phyloP scores from a whole-genome alignment of 2,888 invertebrate genomes.

The Temnothorax unifasciatus region DNA sequence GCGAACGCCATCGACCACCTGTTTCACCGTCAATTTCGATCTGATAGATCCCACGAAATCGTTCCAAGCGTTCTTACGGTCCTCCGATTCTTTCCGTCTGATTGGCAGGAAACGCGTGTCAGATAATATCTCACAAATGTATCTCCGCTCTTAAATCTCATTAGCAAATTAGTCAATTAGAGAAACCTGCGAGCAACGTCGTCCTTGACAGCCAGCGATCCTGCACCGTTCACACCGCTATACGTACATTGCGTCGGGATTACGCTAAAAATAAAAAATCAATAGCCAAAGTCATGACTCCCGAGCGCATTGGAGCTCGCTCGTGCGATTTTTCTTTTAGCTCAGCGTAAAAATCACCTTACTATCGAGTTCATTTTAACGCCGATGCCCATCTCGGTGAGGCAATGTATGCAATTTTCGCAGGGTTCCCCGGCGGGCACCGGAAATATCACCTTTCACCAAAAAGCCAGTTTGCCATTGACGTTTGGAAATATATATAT shows the following conservation, averaged over 20 bases:
- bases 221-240: conserved; percentile 75
- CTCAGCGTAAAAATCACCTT: conserved; percentile 87
- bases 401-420: conserved; percentile 91
- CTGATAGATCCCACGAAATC: conserved; percentile 92
- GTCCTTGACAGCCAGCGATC: conserved; percentile 69
- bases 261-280: conserved; percentile 75
- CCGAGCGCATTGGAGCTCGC: neutral
- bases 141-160: neutral
- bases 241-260: conserved; percentile 84
- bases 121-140: neutral
- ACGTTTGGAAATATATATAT: neutral
- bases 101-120: neutral
- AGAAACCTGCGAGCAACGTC: conserved; percentile 70
- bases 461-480: neutral
- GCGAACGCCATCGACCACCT: conserved; percentile 93
- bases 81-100: conserved; percentile 78
- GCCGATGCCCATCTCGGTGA: conserved; percentile 91
- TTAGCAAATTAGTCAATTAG: neutral
- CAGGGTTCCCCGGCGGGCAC: conserved; percentile 90
- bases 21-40: conserved; percentile 93
- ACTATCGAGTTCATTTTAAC: conserved; percentile 91
- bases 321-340: neutral
- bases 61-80: conserved; percentile 88
- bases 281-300: neutral
- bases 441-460: conserved; percentile 88